Evolutionary conservation across 2,888 invertebrate genomes (phyloP), one percentile per base, ranked within the genome.

Genomic region (Arenicola marina): DNA sequence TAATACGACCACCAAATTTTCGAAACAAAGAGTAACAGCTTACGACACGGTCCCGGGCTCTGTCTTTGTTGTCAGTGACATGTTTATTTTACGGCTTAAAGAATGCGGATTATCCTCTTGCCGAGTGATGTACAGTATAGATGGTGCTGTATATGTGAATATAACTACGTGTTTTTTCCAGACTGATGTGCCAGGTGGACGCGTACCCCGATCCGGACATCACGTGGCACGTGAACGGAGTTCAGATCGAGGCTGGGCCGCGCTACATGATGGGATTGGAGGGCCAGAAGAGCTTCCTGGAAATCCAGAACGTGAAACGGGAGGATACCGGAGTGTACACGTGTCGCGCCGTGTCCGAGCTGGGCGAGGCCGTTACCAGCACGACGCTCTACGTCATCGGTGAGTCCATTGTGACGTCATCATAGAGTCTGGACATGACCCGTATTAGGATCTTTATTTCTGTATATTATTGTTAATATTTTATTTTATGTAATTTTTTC

Each of bases 241-340:
- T 84, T 67, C 83, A 84, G 72, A 75, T 83, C 56, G 73, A 77
- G 45, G 80, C 82, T 0, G 80, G 81, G 3, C 77, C 78, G 32
- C 78, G 79, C 65, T 80, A 81, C 64, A 76, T 78, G 59, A 76
- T 80, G 60, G 69, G 70, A 28, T 72, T 71, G 59, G 77, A 78
- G 56, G 77, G 76, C 31, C 76, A 77, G 18, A 78, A 75, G 67
- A 74, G 75, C 51, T 70, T 76, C 2, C 73, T 81, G 51, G 75
- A 80, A 21, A 79, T 81, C 56, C 78, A 77, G 51, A 78, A 82
- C 63, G 79, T 81, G 31, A 75, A 75, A 21, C 94, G 95, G 28
- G 95, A 95, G 84, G 98, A 98, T 85, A 93, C 95, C 1, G 97
- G 97, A 51, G 93, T 95, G 44, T 97, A 97, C 83, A 96, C 95